A percentile compares a stretch with the other conserved stretches of the same genome.
Conservation (phyloP, 2,113 vertebrate genomes). For the Rhabdomys dilectus region DNA sequence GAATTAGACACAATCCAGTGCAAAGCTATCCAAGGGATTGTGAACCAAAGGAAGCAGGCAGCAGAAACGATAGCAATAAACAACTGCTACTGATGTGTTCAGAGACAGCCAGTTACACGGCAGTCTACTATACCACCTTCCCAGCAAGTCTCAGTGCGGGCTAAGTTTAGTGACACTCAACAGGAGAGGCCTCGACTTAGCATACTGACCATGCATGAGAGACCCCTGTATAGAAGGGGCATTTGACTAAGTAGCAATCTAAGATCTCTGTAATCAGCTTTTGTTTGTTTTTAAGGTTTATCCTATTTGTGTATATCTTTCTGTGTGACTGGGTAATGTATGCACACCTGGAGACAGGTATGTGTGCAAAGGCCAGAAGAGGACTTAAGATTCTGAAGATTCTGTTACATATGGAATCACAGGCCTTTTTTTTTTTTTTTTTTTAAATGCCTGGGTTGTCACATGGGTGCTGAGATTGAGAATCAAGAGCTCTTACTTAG, state of each 20-base stretch:
- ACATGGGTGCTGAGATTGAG: neutral
- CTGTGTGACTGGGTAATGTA: neutral
- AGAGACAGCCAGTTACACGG: neutral
- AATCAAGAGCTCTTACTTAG: neutral
- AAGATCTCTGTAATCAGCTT: slow-evolving; percentile 30
- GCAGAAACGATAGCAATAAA: slow-evolving; percentile 36
- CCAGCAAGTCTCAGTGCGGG: neutral
- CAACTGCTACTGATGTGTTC: slow-evolving; percentile 7
- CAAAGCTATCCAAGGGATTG: neutral
- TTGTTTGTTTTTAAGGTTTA: slow-evolving; percentile 10
- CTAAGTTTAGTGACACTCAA: neutral
- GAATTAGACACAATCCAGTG: neutral
- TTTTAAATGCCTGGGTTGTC: neutral
- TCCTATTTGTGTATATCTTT: neutral
- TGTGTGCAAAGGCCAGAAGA: neutral
- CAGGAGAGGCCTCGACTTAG: neutral
- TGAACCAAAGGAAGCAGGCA: neutral
- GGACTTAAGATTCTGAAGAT: neutral
- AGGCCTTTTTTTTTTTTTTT: neutral
- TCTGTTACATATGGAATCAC: neutral
- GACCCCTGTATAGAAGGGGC: neutral
- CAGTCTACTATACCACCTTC: neutral
- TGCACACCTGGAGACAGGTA: neutral
- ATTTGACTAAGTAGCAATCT: slow-evolving; percentile 1
- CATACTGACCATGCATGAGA: neutral